Base-by-base conservation (phyloP, 2,888 invertebrate genomes). In the Dysmachus trigonus region DNA sequence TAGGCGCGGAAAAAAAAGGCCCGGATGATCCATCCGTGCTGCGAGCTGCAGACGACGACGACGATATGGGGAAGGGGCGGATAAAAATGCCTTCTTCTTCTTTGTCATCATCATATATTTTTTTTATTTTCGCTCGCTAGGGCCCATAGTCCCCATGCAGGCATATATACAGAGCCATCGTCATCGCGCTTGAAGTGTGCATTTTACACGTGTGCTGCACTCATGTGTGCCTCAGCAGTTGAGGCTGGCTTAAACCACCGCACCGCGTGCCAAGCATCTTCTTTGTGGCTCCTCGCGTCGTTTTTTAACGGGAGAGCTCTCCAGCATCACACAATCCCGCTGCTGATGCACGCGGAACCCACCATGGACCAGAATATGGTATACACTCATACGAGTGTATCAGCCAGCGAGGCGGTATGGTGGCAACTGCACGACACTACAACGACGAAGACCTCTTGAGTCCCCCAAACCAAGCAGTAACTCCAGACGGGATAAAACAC, bases 161-260 rank as follows among this genome's bases (percentile, higher is more conserved):
- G n/a, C n/a, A n/a, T n/a, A n/a, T 27, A 62, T 8, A 72, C 73
- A 72, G 33, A 33, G 7, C 73, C 31, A 73, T 33, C 33, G 33
- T 18, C 13, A 13, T 2, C 35, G 62, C 18, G 81, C 62, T 33
- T 62, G 18, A 81, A 81, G 62, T 31, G 62, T 33, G 53, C 81
- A 82, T 82, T 82, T 82, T 62, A 82, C 81, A 82, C 81, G 81
- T 62, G 81, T 62, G 81, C 27, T 82, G 62, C 30, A 82, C 62
- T 82, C 41, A 27, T 82, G 35, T 82, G 33, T 62, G 53, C 35
- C 62, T 82, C 18, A 4, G n/a, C 81, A 18, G 22, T 35, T 62
- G 81, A 53, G n/a, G 53, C 27, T 35, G 33, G 33, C 62, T 33
- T 62, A 62, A 62, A 62, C n/a, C n/a, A n/a, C n/a, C n/a, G n/a